phyloP scores from a whole-genome alignment of 2,797 vertebrate genomes.

The Poliocrania exsul region DNA sequence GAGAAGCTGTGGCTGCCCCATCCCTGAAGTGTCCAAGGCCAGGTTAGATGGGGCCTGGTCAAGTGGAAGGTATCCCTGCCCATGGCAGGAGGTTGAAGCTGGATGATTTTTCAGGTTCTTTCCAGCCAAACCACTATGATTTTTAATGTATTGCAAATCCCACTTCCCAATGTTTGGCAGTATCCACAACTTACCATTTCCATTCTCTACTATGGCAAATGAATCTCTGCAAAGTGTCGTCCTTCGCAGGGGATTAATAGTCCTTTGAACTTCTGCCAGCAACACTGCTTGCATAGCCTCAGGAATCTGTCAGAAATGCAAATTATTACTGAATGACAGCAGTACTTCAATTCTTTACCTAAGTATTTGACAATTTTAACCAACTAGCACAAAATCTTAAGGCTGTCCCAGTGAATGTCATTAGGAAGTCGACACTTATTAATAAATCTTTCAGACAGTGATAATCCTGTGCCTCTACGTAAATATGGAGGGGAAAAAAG shows the following conservation, averaged over 20 bases:
- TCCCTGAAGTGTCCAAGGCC: too few species aligned
- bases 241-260: constrained; percentile 43
- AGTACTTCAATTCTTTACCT: background rate
- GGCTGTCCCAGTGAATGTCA: background rate
- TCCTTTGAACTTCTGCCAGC: constrained; percentile 77
- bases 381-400: background rate
- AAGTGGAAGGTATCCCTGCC: background rate
- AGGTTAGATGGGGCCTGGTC: background rate
- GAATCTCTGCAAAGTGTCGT: background rate
- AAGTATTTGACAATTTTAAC: background rate
- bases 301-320: constrained; percentile 63
- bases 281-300: constrained; percentile 81
- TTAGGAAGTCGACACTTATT: background rate
- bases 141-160: background rate
- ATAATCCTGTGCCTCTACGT: background rate
- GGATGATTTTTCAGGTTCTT: background rate
- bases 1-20: fast-evolving
- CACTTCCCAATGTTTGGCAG: background rate
- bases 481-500: background rate
- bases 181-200: background rate
- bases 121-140: background rate
- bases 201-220: background rate
- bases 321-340: background rate
- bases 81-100: background rate
- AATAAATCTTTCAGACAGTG: background rate